Conservation (phyloP, 2,113 vertebrate genomes). For the Nothoprocta pentlandii region DNA sequence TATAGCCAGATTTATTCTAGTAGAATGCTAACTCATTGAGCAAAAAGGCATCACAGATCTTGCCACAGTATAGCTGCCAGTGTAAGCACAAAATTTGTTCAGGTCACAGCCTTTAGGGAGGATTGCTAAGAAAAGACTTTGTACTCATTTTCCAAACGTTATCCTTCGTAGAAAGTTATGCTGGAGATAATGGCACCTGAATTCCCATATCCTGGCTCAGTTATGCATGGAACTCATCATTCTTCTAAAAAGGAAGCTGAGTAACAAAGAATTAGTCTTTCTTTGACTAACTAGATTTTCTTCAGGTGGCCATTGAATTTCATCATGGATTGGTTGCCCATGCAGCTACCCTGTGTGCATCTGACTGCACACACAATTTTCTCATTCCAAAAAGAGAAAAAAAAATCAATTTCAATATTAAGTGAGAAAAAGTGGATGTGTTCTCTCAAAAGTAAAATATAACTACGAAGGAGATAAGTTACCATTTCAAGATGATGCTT, state of each 20-base stretch:
- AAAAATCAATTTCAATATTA: background rate
- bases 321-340: background rate
- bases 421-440: background rate
- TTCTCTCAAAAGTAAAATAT: background rate
- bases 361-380: background rate
- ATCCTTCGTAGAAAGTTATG: background rate
- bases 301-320: background rate
- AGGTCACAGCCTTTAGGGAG: background rate
- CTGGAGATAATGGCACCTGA: background rate
- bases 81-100: background rate
- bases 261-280: background rate
- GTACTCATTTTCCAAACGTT: background rate
- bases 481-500: background rate
- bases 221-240: background rate
- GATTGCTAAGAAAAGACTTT: background rate
- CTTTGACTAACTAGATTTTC: background rate
- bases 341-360: background rate
- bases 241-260: background rate
- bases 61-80: fast-evolving
- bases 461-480: background rate
- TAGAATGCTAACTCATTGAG: background rate
- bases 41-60: background rate
- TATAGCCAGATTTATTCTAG: background rate
- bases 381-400: background rate
- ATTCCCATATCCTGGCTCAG: background rate